A percentile compares a stretch with the other conserved stretches of the same genome.
phyloP scores from a whole-genome alignment of 2,888 invertebrate species.

The Alsophila aescularia region DNA sequence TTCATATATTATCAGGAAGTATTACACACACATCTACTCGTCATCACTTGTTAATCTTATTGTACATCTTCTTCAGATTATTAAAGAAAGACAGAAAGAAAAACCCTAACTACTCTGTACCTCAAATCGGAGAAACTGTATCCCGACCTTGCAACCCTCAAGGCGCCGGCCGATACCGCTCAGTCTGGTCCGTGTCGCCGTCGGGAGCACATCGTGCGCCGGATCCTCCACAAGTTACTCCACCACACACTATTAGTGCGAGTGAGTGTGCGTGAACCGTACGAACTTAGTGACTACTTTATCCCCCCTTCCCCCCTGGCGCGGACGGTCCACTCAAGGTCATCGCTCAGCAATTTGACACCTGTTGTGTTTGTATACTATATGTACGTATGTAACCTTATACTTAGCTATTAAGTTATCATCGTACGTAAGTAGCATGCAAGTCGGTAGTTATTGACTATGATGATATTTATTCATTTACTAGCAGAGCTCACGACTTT shows the following conservation, averaged over 20 bases:
- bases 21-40: no score
- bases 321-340: slow-evolving; percentile 67
- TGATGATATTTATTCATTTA: no score
- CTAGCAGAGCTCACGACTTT: no score
- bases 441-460: no score
- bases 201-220: slow-evolving; percentile 51
- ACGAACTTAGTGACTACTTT: slow-evolving; percentile 53
- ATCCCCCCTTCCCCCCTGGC: slow-evolving; percentile 49
- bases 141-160: slow-evolving; percentile 63
- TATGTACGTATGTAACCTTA: slow-evolving; percentile 60
- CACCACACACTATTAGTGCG: slow-evolving; percentile 61
- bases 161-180: slow-evolving; percentile 59
- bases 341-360: slow-evolving; percentile 70
- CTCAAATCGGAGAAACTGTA: slow-evolving; percentile 43
- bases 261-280: slow-evolving; percentile 70
- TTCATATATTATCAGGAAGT: no score
- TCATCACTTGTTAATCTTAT: no score
- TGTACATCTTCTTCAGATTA: no score
- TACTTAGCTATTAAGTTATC: slow-evolving; percentile 37
- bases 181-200: slow-evolving; percentile 68
- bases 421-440: not conserved
- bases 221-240: slow-evolving; percentile 46
- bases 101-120: no score
- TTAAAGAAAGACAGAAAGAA: not conserved
- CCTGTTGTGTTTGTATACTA: slow-evolving; percentile 74